Evolutionary conservation across 1,140 invertebrate genomes (phyloP), one percentile per base, ranked within the genome.

Genomic region (Sipha flava): DNA sequence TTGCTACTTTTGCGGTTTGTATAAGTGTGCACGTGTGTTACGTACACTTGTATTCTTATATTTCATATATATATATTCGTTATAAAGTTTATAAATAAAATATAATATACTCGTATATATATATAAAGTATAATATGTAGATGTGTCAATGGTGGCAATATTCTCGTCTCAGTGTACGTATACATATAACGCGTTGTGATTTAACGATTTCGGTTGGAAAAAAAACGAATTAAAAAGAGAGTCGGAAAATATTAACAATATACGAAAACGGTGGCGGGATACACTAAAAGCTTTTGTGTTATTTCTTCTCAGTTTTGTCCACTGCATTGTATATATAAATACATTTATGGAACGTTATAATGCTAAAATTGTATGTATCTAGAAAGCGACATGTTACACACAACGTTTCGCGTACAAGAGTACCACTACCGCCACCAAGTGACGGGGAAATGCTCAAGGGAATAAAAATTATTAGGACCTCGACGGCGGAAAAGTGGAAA

Each of bases 401-500:
- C 66, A 21, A 43, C 64, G 64, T 43, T 47, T 26, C 40, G 29
- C 40, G 47, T 43, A 43, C 37, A 40, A 68, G 40, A 45, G 40
- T n/a, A n/a, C 21, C 62, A 9, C n/a, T 23, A 21, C 21, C 21
- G 26, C 40, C 23, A 34, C 10, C 62, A 21, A 66, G 64, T 66
- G 64, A 66, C 64, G 34, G 40, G 66, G 34, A 31, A 70, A 70
- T 29, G 43, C 66, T 70, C 66, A 7, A 9, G 66, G 66, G 66
- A 70, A 70, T 70, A 70, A 29, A 70, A 70, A 70, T 70, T 40
- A 70, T 70, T 70, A 47, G 66, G 43, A 47, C 43, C 23, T 70
- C 66, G 40, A 47, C 23, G 66, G 66, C 66, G 43, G 66, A 70
- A 70, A 70, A 70, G 66, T 70, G 66, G 66, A 70, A 70, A 70